Percentiles rank a stretch among this genome's conserved stretches.
phyloP scores from a whole-genome alignment of 2,113 vertebrate species.

The Ammodytes marinus region DNA sequence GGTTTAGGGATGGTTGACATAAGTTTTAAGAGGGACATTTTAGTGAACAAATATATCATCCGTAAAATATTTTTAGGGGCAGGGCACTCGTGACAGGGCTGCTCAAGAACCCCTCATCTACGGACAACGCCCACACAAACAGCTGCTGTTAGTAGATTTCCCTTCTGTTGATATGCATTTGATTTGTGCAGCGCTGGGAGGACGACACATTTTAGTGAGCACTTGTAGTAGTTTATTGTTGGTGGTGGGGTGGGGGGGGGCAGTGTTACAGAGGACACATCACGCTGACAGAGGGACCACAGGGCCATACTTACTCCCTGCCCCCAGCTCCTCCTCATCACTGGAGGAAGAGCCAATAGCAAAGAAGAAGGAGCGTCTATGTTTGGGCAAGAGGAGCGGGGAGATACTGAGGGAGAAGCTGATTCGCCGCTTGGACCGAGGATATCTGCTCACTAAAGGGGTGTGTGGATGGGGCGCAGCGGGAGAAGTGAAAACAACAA shows the following conservation, averaged over 20 bases:
- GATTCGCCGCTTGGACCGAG: constrained; percentile 85
- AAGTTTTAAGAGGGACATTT: no score
- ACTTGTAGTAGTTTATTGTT: not conserved
- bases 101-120: not conserved
- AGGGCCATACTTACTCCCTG: constrained; percentile 89
- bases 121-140: not conserved
- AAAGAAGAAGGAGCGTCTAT: constrained; percentile 92
- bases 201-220: constrained; percentile 3
- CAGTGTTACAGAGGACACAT: constrained; percentile 33
- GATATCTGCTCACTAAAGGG: constrained; percentile 81
- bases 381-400: constrained; percentile 90
- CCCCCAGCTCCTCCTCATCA: constrained; percentile 89
- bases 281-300: constrained; percentile 2
- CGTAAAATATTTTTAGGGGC: not conserved
- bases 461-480: constrained; percentile 43
- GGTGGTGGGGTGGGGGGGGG: no score
- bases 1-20: no score
- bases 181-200: constrained; percentile 1
- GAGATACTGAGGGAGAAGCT: constrained; percentile 92
- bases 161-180: no score
- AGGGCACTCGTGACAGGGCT: not conserved
- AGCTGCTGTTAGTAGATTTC: not conserved
- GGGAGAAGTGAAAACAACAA: not conserved
- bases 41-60: no score
- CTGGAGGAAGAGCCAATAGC: constrained; percentile 91